These are phyloP conservation scores for Emydocephalus ijimae DNA, from an alignment of 2,113 vertebrate genomes.

Conservation along the genomic window DNA sequence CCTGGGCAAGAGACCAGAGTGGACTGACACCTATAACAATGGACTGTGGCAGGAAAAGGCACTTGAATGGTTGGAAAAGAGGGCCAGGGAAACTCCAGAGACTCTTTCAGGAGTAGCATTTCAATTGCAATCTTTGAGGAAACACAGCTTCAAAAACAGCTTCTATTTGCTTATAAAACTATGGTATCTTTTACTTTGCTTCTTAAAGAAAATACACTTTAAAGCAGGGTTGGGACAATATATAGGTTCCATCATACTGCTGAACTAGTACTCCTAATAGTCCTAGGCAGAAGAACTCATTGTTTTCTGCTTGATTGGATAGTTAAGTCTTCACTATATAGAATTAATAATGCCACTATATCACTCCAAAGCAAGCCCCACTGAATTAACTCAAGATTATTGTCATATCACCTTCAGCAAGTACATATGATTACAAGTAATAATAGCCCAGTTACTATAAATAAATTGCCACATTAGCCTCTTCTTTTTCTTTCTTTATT, in stretches of 20 bases:
- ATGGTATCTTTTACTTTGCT: neutral
- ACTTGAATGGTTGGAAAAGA: neutral
- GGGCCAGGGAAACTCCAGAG: neutral
- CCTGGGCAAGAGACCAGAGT: neutral
- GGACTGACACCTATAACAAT: neutral
- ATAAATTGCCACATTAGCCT: constrained; percentile 17
- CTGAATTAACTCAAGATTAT: neutral
- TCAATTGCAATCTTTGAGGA: neutral
- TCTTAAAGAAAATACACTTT: neutral
- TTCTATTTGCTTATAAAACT: neutral
- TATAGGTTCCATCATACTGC: neutral
- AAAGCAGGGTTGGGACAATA: neutral
- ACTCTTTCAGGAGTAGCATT: neutral
- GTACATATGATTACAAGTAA: constrained; percentile 13
- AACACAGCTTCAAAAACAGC: neutral
- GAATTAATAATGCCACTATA: neutral
- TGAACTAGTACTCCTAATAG: neutral
- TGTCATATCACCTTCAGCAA: neutral
- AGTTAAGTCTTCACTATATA: neutral
- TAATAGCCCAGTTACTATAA: neutral
- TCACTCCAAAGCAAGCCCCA: neutral
- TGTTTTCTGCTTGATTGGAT: too few species aligned
- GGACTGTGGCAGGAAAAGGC: neutral
- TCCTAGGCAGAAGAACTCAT: neutral
- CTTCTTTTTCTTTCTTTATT: neutral